Conservation (phyloP, 1,140 invertebrate species). For the Calosoma granatense region DNA sequence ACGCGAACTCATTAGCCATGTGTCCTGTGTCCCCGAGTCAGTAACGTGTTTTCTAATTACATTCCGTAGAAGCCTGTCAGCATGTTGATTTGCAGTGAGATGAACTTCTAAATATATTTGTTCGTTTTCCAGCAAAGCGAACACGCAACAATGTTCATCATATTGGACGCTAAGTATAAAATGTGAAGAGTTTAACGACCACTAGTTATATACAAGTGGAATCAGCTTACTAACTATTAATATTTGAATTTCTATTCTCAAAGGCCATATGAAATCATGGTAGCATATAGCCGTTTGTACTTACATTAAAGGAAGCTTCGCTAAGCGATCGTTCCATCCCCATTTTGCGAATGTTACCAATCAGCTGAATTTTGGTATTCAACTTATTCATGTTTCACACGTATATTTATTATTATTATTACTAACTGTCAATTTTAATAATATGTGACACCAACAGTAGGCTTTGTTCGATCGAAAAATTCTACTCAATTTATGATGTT, state of each 20-base stretch:
- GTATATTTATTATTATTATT: neutral
- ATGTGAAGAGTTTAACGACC: no score
- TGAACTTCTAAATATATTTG: no score
- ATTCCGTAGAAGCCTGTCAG: no score
- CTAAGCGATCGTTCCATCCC: neutral
- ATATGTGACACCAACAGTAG: neutral
- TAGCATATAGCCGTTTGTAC: neutral
- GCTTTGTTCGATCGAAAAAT: neutral
- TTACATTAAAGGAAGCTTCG: neutral
- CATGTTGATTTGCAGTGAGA: no score
- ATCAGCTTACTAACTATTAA: no score
- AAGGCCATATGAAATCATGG: neutral
- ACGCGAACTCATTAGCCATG: conserved; percentile 5
- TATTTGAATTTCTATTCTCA: no score
- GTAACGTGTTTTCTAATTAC: no score
- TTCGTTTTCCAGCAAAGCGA: no score
- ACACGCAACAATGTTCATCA: no score
- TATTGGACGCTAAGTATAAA: no score
- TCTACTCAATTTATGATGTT: neutral
- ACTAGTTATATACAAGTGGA: no score
- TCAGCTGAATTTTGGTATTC: neutral
- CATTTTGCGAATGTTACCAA: neutral
- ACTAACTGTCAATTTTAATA: neutral
- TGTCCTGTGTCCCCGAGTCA: no score
- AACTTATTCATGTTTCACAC: neutral